Base-by-base conservation (phyloP, 2,888 invertebrate genomes). In the Coelinius sp. region DNA sequence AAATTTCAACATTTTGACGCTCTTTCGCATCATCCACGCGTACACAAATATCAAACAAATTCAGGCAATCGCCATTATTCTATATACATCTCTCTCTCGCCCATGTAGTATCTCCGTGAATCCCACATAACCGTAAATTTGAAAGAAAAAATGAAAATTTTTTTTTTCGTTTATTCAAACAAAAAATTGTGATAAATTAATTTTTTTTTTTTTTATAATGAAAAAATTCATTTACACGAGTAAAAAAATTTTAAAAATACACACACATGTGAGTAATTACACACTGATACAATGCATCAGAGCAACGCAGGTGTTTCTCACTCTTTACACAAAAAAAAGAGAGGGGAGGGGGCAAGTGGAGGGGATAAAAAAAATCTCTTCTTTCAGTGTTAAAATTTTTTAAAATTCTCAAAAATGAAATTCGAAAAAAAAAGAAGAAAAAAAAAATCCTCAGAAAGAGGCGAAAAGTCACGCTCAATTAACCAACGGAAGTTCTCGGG, bases 381-480 rank as follows among this genome's bases (percentile, higher is more conserved):
- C 31, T 31, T 31, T 31, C 31, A 31, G 8, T 31, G 2, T 41
- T 7, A 8, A n/a, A n/a, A 41, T 12, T 41, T 41, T 41, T n/a
- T n/a, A 31, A 41, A 41, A 8, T 3, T 12, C n/a, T 12, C 10
- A 31, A 5, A 31, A 31, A 20, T n/a, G 17, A 20, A 49, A 17
- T 2, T 8, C 6, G 38, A 62, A 63, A 49, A 31, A 20, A 22
- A 46, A 53, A n/a, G 49, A 20, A 52, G 1, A 70, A 52, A 63
- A 35, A 70, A 64, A 70, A 49, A 49, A 14, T 8, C 46, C 27
- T 17, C 31, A 41, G 56, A 46, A 59, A 59, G 71, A 73, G 74
- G 75, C 73, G 73, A 78, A 75, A 77, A 79, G 75, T 79, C 80
- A 76, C 79, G 77, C 77, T 82, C 77, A 80, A 82, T 83, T 78